phyloP scores from a whole-genome alignment of 2,888 invertebrate genomes.

The Homarus gammarus region DNA sequence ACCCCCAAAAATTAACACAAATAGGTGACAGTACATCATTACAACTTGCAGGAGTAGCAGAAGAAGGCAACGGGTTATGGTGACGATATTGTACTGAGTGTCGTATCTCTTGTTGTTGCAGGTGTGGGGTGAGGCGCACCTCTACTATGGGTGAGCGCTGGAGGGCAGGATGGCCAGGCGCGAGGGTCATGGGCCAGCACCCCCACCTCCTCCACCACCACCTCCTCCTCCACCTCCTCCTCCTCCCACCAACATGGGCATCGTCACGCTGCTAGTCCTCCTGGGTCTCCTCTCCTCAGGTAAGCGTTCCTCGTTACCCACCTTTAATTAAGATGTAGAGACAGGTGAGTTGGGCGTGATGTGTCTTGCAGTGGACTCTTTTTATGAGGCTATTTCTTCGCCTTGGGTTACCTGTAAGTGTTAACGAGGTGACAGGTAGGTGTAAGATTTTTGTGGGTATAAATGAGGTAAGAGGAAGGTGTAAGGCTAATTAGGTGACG shows the following conservation, averaged over 20 bases:
- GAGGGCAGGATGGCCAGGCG: constrained; percentile 62
- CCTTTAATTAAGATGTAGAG: no score
- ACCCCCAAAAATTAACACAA: no score
- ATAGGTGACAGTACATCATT: no score
- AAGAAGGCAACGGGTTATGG: no score
- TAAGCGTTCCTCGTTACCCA: constrained; percentile 33
- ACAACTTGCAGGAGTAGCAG: no score
- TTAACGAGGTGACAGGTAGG: no score
- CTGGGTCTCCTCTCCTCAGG: constrained; percentile 60
- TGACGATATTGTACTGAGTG: no score
- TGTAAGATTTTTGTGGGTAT: no score
- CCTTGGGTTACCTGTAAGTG: no score
- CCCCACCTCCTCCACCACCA: constrained; percentile 49
- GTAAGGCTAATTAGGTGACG: no score
- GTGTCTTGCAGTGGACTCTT: background rate
- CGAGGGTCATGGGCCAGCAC: constrained; percentile 60
- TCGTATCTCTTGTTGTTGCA: constrained; percentile 25
- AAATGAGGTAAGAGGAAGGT: no score
- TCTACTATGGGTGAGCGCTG: constrained; percentile 68
- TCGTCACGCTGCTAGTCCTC: constrained; percentile 61
- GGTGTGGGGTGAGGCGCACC: constrained; percentile 65
- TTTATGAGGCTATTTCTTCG: no score
- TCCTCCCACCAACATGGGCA: constrained; percentile 59
- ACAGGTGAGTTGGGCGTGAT: background rate
- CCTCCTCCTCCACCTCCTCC: constrained; percentile 63